A percentile compares a stretch with the other conserved stretches of the same genome.
Evolutionary conservation across 1,140 invertebrate genomes (phyloP).

Genomic region (Eciton burchellii): DNA sequence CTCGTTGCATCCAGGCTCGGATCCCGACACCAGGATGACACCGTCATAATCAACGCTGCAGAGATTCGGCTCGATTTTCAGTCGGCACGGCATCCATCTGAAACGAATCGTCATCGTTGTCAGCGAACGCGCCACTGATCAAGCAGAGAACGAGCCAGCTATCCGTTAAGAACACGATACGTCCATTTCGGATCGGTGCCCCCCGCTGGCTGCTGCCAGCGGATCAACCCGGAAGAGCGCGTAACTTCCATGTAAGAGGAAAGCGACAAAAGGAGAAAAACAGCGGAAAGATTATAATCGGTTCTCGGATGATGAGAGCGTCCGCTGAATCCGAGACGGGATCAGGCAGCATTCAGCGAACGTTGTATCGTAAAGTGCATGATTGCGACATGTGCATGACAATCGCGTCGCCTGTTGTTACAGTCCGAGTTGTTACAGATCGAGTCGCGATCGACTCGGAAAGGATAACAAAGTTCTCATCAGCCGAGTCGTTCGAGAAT

Average conservation of each 20-base stretch:
- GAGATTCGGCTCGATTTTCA: constrained; percentile 82
- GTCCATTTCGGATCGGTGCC: not conserved
- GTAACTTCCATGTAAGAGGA: not conserved
- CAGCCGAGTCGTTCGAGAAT: no score
- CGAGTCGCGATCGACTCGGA: no score
- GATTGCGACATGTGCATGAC: no score
- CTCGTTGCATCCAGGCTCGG: constrained; percentile 77
- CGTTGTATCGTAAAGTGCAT: no score
- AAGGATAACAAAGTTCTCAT: no score
- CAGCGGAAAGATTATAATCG: not conserved
- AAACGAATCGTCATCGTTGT: constrained; percentile 66
- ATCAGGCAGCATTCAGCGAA: no score
- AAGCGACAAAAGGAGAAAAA: not conserved
- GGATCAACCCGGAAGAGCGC: not conserved
- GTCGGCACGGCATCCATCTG: constrained; percentile 82
- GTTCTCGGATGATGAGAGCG: no score
- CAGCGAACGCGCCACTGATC: not conserved
- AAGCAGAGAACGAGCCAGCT: constrained; percentile 30
- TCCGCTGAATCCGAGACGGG: no score
- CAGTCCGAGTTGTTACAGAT: no score
- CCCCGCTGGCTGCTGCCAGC: no score
- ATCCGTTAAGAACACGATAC: constrained; percentile 7
- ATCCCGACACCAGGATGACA: constrained; percentile 82
- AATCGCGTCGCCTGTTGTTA: no score
- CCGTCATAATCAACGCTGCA: constrained; percentile 81